Conservation (phyloP, 2,113 vertebrate genomes). For the Rhea pennata region DNA sequence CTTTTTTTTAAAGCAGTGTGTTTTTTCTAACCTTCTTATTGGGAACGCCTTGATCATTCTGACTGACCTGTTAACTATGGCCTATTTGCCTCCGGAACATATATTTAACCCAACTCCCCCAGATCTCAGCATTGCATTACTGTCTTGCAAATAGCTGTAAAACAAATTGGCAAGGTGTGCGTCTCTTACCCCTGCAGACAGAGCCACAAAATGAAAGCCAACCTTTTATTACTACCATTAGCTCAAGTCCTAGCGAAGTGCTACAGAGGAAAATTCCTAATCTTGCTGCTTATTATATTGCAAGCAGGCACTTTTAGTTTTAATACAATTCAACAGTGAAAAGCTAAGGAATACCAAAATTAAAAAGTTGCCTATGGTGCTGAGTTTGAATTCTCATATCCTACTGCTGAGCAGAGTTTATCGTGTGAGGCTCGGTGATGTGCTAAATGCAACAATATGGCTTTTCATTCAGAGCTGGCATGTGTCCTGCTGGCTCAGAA, state of each 20-base stretch:
- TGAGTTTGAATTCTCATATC: background rate
- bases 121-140: background rate
- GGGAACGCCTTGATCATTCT: background rate
- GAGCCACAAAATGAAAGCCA: background rate
- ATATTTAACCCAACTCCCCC: background rate
- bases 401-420: background rate
- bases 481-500: background rate
- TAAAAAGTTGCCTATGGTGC: background rate
- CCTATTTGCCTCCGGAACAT: background rate
- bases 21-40: background rate
- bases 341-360: background rate
- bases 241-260: background rate
- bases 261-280: background rate
- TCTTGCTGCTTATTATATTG: background rate
- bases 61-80: background rate
- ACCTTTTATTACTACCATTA: background rate
- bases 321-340: background rate
- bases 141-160: background rate
- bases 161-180: background rate
- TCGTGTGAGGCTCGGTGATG: constrained; percentile 10
- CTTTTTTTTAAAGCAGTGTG: background rate
- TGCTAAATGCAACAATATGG: constrained; percentile 48
- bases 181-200: background rate
- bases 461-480: constrained; percentile 54
- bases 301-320: background rate